Percentiles rank a stretch among this genome's conserved stretches.
phyloP scores from a whole-genome alignment of 2,113 vertebrate genomes.

The Scortum barcoo region DNA sequence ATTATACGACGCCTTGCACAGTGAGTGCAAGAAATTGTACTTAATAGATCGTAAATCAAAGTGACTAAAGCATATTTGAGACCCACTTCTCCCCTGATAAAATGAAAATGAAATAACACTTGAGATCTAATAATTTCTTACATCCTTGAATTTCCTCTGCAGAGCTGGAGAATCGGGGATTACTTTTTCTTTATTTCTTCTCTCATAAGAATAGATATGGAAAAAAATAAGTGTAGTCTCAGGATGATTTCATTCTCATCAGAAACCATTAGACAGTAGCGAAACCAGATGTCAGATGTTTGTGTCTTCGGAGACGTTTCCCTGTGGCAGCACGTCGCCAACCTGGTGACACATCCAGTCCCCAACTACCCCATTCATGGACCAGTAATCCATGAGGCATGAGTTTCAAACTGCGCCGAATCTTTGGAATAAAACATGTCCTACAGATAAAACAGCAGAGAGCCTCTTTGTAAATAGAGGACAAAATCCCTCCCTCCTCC shows the following conservation, averaged over 20 bases:
- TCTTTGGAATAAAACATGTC: slow-evolving; percentile 37
- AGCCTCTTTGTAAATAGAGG: slow-evolving; percentile 48
- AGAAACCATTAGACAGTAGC: slow-evolving; percentile 70
- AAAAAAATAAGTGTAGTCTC: slow-evolving; percentile 48
- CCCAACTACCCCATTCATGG: slow-evolving; percentile 43
- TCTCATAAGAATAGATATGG: slow-evolving; percentile 41
- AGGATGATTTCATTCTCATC: slow-evolving; percentile 59
- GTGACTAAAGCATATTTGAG: neutral
- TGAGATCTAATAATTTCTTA: slow-evolving; percentile 11
- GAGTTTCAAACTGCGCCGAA: slow-evolving; percentile 36
- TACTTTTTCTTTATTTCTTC: slow-evolving; percentile 8
- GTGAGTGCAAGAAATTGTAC: neutral
- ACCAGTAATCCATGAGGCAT: slow-evolving; percentile 66
- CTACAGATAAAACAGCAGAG: slow-evolving; percentile 36
- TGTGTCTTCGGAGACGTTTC: slow-evolving; percentile 65
- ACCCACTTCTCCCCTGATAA: neutral
- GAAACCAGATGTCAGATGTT: slow-evolving; percentile 70
- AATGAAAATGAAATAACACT: slow-evolving; percentile 1
- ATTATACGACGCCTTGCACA: neutral
- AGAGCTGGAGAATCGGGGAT: slow-evolving; percentile 2
- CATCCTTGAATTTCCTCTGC: neutral
- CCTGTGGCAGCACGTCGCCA: slow-evolving; percentile 68
- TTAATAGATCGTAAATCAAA: neutral
- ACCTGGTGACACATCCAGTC: slow-evolving; percentile 70
- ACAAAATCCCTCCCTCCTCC: slow-evolving; percentile 5